phyloP scores from a whole-genome alignment of 2,797 vertebrate genomes.

The Brachymystax lenok region DNA sequence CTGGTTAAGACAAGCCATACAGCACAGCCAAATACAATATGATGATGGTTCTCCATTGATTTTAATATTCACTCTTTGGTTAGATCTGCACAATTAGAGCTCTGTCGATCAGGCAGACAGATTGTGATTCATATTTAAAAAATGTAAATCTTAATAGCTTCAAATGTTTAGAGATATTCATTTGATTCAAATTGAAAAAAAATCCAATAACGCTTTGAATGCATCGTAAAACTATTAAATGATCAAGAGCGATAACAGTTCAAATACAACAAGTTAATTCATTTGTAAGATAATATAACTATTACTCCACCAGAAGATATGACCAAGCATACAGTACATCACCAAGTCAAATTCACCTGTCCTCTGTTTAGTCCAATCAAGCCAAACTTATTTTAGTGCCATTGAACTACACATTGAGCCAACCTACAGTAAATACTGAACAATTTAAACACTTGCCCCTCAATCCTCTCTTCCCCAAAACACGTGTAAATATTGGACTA shows the following conservation, averaged over 20 bases:
- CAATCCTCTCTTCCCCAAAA: too few relatives aligned
- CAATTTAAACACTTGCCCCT: too few relatives aligned
- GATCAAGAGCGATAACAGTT: not conserved
- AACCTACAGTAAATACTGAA: not conserved
- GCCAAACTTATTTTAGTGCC: slow-evolving; percentile 11
- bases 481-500: too few relatives aligned
- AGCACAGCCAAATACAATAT: not conserved
- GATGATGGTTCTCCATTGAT: not conserved
- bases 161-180: not conserved
- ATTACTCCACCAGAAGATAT: not conserved
- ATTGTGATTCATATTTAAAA: not conserved
- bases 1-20: not conserved
- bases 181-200: not conserved
- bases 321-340: not conserved
- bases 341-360: too few relatives aligned
- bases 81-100: too few relatives aligned
- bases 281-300: not conserved
- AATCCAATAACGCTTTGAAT: not conserved
- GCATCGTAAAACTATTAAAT: not conserved
- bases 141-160: not conserved
- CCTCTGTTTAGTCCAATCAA: not conserved
- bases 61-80: not conserved
- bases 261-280: not conserved
- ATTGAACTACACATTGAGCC: slow-evolving; percentile 42
- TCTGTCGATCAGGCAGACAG: too few relatives aligned